Evolutionary conservation across 2,888 invertebrate species (phyloP), one percentile per base, ranked within the genome.

Genomic region (Athetis lepigone): DNA sequence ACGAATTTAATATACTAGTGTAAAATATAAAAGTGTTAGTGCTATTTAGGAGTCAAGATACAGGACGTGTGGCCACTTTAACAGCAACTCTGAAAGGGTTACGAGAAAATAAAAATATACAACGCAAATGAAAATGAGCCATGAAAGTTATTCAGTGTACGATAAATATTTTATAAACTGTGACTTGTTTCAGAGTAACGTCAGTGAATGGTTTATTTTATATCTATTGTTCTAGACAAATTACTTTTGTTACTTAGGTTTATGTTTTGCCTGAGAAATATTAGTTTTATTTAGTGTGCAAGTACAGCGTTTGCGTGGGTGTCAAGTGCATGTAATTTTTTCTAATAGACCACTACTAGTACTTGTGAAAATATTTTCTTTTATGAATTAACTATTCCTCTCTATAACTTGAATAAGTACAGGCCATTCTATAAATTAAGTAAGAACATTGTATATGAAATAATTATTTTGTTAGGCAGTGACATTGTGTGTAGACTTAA

Each of bases 31-130:
- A 65, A 39, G 19, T 67, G 67, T 33, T 8, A 1, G 21, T 13
- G 1, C 6, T 36, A 19, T 47, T 58, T 19, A 39, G 9, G 21
- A 37, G 23, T 19, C 9, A 6, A 29, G 19, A 16, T 23, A 11
- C n/a, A 16, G n/a, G 23, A 49, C 9, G 27, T 40, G 47, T 27
- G 29, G 61, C 23, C 21, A 46, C 1, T 23, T 33, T 33, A 36
- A 23, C 19, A 16, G 29, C 27, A 5, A 8, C 9, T 25, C 25
- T 45, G 61, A 69, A 45, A 46, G 70, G 60, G 33, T 69, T 60
- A 51, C 39, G 29, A 59, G 42, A 37, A 23, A 18, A 16, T 49
- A 25, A 42, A 37, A 49, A 37, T 18, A 9, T 4, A 47, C 16
- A 49, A 11, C 25, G 9, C 1, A 13, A 23, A 37, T 19, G 27